Percentiles rank a stretch among this genome's conserved stretches.
Conservation (phyloP, 1,140 invertebrate genomes). For the Drepana arcuata region DNA sequence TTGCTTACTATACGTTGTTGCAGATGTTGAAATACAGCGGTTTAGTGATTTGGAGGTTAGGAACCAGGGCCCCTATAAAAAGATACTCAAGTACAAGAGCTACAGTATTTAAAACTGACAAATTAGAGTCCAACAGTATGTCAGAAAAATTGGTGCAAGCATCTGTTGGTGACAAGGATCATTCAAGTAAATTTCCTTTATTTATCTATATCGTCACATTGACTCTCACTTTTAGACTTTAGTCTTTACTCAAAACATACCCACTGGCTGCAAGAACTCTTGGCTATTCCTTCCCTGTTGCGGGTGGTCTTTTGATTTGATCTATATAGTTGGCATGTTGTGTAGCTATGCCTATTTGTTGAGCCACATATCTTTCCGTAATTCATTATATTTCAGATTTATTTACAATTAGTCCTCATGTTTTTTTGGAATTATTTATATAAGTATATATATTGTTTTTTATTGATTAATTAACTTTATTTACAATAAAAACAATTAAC, state of each 20-base stretch:
- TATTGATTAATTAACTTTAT: conserved; percentile 5
- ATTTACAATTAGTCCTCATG: too few relatives aligned
- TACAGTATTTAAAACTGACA: conserved; percentile 41
- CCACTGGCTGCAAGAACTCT: too few relatives aligned
- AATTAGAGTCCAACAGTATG: conserved; percentile 30
- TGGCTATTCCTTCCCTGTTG: too few relatives aligned
- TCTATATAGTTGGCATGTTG: too few relatives aligned
- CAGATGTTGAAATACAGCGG: conserved; percentile 68
- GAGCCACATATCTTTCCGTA: too few relatives aligned
- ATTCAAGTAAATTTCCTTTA: conserved; percentile 24
- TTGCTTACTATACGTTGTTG: conserved; percentile 12
- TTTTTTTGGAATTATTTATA: conserved; percentile 3
- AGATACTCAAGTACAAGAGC: conserved; percentile 47
- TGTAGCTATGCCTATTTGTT: too few relatives aligned
- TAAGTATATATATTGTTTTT: conserved; percentile 6
- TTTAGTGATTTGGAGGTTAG: conserved; percentile 64
- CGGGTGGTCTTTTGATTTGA: too few relatives aligned
- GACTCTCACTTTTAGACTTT: too few relatives aligned
- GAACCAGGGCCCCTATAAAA: conserved; percentile 39
- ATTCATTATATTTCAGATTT: too few relatives aligned
- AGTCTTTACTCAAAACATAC: too few relatives aligned
- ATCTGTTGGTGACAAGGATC: conserved; percentile 21
- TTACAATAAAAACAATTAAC: too few relatives aligned
- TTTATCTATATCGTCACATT: too few relatives aligned
- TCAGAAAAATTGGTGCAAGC: conserved; percentile 20